Conservation (phyloP, 2,113 vertebrate genomes). For the Siphamia tubifer region DNA sequence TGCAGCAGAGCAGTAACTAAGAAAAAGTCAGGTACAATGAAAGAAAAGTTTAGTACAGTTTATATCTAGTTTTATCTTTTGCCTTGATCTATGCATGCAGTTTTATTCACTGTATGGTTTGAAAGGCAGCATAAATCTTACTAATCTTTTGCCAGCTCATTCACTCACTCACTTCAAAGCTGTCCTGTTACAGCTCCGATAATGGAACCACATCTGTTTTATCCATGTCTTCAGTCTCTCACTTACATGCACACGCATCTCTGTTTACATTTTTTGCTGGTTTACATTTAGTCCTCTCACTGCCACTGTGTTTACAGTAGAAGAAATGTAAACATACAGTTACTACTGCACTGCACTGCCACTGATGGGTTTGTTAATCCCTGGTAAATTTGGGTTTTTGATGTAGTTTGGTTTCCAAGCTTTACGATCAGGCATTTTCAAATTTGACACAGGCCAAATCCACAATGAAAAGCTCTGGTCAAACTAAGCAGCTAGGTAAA, state of each 20-base stretch:
- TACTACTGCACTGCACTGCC: neutral
- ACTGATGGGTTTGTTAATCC: neutral
- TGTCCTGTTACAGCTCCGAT: slow-evolving; percentile 6
- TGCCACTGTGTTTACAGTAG: slow-evolving; percentile 13
- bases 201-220: slow-evolving; percentile 32
- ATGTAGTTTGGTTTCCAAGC: neutral
- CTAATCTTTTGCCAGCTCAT: slow-evolving; percentile 25
- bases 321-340: slow-evolving; percentile 23
- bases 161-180: slow-evolving; percentile 32
- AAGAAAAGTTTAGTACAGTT: too few species aligned
- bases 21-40: too few species aligned
- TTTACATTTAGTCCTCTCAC: neutral
- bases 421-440: neutral
- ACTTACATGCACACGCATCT: neutral
- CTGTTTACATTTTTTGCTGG: neutral
- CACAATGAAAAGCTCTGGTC: neutral
- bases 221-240: slow-evolving; percentile 27
- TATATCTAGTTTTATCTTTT: neutral
- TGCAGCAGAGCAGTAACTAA: too few species aligned
- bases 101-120: neutral
- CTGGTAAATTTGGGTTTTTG: neutral
- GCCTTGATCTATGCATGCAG: neutral
- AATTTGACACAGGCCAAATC: neutral
- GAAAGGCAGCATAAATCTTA: slow-evolving; percentile 25
- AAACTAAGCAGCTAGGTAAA: neutral